Base-by-base conservation (phyloP, 2,888 invertebrate species). In the Baronia brevicornis region DNA sequence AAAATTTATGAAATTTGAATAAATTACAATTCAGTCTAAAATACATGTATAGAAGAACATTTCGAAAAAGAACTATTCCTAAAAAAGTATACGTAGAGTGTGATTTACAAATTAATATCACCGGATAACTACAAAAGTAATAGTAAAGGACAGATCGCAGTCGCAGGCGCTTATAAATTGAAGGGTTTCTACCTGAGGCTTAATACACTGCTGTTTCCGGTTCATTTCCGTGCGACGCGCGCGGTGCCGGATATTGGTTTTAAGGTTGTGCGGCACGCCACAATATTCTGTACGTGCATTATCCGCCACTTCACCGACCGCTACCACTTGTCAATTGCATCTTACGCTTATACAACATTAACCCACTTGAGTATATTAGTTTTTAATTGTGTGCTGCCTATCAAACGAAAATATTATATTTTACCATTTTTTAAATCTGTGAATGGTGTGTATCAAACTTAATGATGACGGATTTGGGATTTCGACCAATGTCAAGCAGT, bases 201-300 rank as follows among this genome's bases (percentile, higher is more conserved):
- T 85, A 84, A 85, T 84, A 84, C 84, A 78, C 84, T 84, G 67
- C 80, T 69, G 84, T 84, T 84, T 85, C 85, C 85, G 84, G 75
- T 85, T 85, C 84, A 85, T 85, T 85, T 85, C 85, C 85, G 77
- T 78, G 53, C 74, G 73, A 71, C 75, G 77, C 82, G 80, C 79
- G 78, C 79, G 71, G 68, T 66, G 69, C 82, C 85, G 85, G 85
- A 85, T 85, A 85, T 85, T 85, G 85, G 84, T 82, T 85, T 84
- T 84, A 84, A 84, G 84, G 84, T 72, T 75, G 74, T 63, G 72
- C 74, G 65, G 66, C 80, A 74, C 80, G 75, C 75, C 64, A 72
- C n/a, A n/a, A n/a, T n/a, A n/a, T n/a, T n/a, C n/a, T n/a, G n/a
- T n/a, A n/a, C n/a, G n/a, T n/a, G n/a, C n/a, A n/a, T n/a, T n/a